These are phyloP conservation scores for Sturnira hondurensis DNA, from an alignment of 2,113 vertebrate genomes.

Conservation along the genomic window DNA sequence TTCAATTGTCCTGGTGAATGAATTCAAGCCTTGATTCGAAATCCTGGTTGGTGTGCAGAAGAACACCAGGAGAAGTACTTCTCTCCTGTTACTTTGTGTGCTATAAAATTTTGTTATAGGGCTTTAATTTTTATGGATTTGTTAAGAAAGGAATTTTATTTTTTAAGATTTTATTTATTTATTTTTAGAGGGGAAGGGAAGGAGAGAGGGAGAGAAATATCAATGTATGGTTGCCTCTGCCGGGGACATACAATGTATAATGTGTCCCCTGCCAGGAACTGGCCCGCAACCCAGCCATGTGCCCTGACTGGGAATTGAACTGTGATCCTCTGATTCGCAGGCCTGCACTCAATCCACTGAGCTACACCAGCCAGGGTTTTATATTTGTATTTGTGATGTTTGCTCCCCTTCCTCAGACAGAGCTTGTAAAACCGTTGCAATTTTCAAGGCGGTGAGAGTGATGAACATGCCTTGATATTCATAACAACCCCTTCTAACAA, in stretches of 20 bases:
- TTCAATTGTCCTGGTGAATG: background rate
- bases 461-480: background rate
- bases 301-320: too few relatives aligned
- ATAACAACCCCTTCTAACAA: background rate
- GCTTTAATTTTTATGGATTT: background rate
- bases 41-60: background rate
- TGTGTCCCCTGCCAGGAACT: too few relatives aligned
- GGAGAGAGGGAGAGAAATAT: too few relatives aligned
- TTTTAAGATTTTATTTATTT: too few relatives aligned
- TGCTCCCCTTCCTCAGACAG: background rate
- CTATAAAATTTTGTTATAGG: background rate
- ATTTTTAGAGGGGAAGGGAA: too few relatives aligned
- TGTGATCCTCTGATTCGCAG: too few relatives aligned
- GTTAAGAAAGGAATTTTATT: background rate
- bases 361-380: too few relatives aligned
- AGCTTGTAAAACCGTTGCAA: background rate
- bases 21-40: background rate
- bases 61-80: background rate
- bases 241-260: too few relatives aligned
- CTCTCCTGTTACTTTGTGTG: background rate
- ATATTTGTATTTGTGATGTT: background rate
- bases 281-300: too few relatives aligned
- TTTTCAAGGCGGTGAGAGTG: background rate
- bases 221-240: too few relatives aligned
- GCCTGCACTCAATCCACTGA: too few relatives aligned